A percentile compares a stretch with the other conserved stretches of the same genome.
These are phyloP conservation scores for Macroteleia sp. DNA, from an alignment of 2,888 invertebrate genomes.

Conservation along the genomic window DNA sequence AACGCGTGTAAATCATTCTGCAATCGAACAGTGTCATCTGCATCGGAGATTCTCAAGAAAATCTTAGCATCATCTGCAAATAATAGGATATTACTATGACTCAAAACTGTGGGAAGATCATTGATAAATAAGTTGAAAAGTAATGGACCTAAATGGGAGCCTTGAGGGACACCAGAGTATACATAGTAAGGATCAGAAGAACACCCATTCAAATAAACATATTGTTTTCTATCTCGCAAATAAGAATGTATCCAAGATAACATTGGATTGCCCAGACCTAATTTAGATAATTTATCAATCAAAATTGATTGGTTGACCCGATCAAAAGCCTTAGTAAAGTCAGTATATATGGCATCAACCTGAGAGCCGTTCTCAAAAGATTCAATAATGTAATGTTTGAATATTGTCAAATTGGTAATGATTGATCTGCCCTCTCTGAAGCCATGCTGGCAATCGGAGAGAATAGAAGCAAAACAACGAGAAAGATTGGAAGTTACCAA, in stretches of 20 bases:
- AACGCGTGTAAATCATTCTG: background rate
- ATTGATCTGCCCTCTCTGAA: no score
- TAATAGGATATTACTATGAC: background rate
- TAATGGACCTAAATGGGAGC: slow-evolving; percentile 32
- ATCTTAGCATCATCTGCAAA: no score
- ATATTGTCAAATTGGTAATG: no score
- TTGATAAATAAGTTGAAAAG: slow-evolving; percentile 32
- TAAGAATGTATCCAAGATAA: slow-evolving; percentile 24
- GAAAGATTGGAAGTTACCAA: no score
- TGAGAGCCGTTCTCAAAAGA: background rate
- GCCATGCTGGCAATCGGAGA: no score
- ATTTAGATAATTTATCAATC: slow-evolving; percentile 27
- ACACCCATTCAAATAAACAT: background rate
- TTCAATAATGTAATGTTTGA: no score
- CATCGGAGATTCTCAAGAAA: no score
- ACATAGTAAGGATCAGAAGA: background rate
- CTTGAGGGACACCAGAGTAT: slow-evolving; percentile 31
- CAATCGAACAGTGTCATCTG: background rate
- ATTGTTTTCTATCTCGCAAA: background rate
- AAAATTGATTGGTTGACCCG: slow-evolving; percentile 1
- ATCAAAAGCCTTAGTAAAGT: background rate
- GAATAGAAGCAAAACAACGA: no score
- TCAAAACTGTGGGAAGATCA: slow-evolving; percentile 8
- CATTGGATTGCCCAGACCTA: background rate
- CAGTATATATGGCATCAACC: background rate